These are phyloP conservation scores for Protobothrops flavoviridis DNA, from an alignment of 2,113 vertebrate genomes.

Conservation along the genomic window DNA sequence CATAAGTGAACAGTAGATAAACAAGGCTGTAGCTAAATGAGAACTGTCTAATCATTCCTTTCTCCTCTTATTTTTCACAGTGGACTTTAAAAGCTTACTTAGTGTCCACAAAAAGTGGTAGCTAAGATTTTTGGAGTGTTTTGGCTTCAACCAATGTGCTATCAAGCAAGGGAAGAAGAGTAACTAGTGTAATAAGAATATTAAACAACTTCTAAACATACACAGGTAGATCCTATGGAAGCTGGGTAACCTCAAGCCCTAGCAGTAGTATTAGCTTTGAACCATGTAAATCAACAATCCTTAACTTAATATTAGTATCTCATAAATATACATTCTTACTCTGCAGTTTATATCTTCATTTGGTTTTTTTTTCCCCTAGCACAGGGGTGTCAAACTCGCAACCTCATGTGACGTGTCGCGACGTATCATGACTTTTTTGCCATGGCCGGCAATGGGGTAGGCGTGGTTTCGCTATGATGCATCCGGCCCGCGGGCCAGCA, in stretches of 20 bases:
- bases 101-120: not conserved
- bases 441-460: no score
- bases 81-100: not conserved
- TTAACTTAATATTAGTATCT: not conserved
- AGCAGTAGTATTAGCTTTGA: not conserved
- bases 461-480: no score
- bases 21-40: not conserved
- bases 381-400: no score
- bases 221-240: not conserved
- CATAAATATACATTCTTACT: not conserved
- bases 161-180: constrained; percentile 1
- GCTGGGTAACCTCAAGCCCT: not conserved
- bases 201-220: not conserved
- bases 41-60: not conserved
- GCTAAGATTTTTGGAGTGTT: not conserved
- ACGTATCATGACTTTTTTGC: no score
- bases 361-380: not conserved
- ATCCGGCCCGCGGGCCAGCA: no score
- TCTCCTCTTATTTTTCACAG: not conserved
- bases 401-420: no score
- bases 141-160: not conserved
- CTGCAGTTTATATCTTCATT: not conserved
- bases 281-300: not conserved
- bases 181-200: not conserved
- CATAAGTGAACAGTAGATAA: not conserved